Percentiles rank a stretch among this genome's conserved stretches.
Evolutionary conservation across 2,888 invertebrate species (phyloP).

Genomic region (Entomobrya multifasciata): DNA sequence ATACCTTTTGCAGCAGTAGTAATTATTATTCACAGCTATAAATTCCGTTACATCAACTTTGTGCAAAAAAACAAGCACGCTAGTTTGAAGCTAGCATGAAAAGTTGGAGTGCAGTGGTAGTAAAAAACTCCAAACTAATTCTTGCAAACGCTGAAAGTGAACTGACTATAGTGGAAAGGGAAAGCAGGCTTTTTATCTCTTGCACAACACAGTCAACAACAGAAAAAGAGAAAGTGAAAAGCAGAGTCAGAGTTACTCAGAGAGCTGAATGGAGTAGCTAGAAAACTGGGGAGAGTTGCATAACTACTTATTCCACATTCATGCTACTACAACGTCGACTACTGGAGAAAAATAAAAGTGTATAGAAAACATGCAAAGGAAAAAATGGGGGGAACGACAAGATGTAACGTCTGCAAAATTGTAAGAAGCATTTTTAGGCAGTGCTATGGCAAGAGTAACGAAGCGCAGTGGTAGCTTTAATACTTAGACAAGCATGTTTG

Average conservation of each 20-base stretch:
- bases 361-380: background rate
- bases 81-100: no score
- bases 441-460: background rate
- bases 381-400: background rate
- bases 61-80: no score
- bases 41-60: no score
- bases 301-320: background rate
- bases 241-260: background rate
- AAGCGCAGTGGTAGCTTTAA: background rate
- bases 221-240: background rate
- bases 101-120: background rate
- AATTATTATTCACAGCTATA: no score
- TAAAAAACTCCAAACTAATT: slow-evolving; percentile 34
- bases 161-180: slow-evolving; percentile 33
- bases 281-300: slow-evolving; percentile 11
- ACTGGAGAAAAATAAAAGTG: background rate
- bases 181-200: slow-evolving; percentile 24
- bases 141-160: slow-evolving; percentile 53
- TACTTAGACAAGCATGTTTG: background rate
- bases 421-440: background rate
- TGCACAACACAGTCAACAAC: slow-evolving; percentile 12
- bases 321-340: no score
- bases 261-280: background rate
- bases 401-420: no score
- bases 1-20: no score